Evolutionary conservation across 2,113 vertebrate genomes (phyloP), one percentile per base, ranked within the genome.

Genomic region (Perca schrenkii): DNA sequence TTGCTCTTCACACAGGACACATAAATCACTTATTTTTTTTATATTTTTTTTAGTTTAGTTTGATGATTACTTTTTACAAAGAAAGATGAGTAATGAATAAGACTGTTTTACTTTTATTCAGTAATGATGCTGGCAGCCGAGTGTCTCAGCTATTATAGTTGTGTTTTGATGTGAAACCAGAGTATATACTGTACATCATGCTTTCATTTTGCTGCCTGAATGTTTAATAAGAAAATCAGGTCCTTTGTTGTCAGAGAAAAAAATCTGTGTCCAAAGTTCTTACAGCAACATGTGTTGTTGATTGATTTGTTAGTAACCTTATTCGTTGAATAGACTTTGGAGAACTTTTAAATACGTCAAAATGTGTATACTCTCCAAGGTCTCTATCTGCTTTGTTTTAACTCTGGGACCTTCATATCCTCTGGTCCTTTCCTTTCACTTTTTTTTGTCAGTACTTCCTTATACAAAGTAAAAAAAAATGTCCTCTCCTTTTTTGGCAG

Each of bases 401-500:
- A 72, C n/a, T 49, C 25, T 58, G 19, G 3, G 6, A 6, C 12
- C 46, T 70, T 46, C 17, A 25, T 49, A 13, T 25, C 14, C 6
- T 72, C 17, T 13, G 8, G 0, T 36, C 17, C 5, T 28, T 22
- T 43, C 4, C 2, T 21, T 47, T 47, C 19, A 21, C 50, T 31
- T 43, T 49, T 54, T 8, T 22, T 52, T 34, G 12, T 43, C 52
- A 43, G 17, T 49, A 16, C 31, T 61, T 79, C 8, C 6, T 53
- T 19, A 28, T 6, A 67, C 17, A 21, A 58, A 21, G 2, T 28
- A 28, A 28, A 28, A 28, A 25, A 28, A 28, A 28, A 28, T 28
- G 28, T 28, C 6, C 15, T 77, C 54, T 83, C 19, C 82, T 94
- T 93, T 94, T 31, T 90, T 95, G 80, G 89, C 90, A 4, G 95